Evolutionary conservation across 2,113 vertebrate genomes (phyloP).

Genomic region (Saccopteryx leptura): DNA sequence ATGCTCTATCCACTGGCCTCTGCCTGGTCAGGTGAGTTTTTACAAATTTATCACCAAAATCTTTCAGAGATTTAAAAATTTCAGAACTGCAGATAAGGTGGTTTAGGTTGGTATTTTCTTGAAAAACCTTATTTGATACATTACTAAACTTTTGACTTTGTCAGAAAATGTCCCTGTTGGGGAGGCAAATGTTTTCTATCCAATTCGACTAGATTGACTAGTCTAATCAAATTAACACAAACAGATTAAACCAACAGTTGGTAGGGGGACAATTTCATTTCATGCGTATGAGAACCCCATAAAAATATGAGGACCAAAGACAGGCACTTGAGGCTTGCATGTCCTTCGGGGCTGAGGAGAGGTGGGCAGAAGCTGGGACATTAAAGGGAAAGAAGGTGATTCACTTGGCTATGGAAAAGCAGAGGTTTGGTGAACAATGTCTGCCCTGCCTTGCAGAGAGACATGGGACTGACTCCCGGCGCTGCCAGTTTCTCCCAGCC

Average conservation of each 20-base stretch:
- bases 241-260: neutral
- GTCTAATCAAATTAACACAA: neutral
- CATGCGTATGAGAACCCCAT: neutral
- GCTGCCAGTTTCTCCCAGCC: neutral
- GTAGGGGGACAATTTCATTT: neutral
- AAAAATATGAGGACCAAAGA: neutral
- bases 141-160: neutral
- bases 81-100: neutral
- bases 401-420: neutral
- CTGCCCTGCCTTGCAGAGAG: neutral
- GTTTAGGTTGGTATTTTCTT: neutral
- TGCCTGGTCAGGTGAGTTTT: neutral
- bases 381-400: neutral
- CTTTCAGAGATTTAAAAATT: neutral
- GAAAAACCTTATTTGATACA: neutral
- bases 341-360: neutral
- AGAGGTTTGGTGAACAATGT: neutral
- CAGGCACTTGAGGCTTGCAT: neutral
- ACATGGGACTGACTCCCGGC: neutral
- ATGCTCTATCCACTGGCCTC: too few species aligned
- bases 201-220: too few species aligned
- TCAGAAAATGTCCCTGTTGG: neutral
- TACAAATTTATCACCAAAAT: neutral
- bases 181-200: neutral
- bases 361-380: neutral